Base-by-base conservation (phyloP, 2,797 vertebrate genomes). In the Acomys russatus region DNA sequence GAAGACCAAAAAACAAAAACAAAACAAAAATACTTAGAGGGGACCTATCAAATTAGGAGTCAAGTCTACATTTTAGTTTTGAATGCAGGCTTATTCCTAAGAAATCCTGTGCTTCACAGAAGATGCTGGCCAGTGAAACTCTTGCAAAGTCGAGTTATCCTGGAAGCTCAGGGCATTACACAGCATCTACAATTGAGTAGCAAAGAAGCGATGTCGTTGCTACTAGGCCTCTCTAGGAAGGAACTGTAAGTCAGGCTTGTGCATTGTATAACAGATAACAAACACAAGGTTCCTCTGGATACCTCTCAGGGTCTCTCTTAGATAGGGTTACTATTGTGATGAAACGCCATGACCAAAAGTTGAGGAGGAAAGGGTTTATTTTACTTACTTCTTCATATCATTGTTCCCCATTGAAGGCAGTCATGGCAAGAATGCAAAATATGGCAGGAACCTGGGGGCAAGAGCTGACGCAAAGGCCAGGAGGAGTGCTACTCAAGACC, bases 11-110 rank as follows among this genome's bases (percentile, higher is more conserved):
- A 44, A 44, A 44, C n/a, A n/a, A n/a, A n/a, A n/a, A n/a, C n/a
- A 44, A 44, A 44, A 3, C 44, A 44, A 44, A 44, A 44, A 44
- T 44, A 61, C 22, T 83, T 95, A 91, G 25, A 51, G 18, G n/a
- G 49, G n/a, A 64, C 56, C 82, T 89, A 6, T 18, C 3, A 85
- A 79, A 23, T 92, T 95, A 91, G n/a, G 64, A 74, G 15, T 96
- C 71, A 76, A 80, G 8, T 96, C 59, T 89, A 35, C 63, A 35
- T 70, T 68, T 92, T 18, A 95, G 54, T 95, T 96, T 88, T 94
- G 33, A 88, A 51, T 25, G 82, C 35, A 87, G 6, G 78, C 23
- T 86, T 77, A 18, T 93, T 88, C 92, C 80, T 71, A 14, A 93
- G 68, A 83, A 73, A 63, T 73, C 28, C 92, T 84, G 35, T 90